Evolutionary conservation across 2,113 vertebrate genomes (phyloP).

Genomic region (Ictalurus punctatus): DNA sequence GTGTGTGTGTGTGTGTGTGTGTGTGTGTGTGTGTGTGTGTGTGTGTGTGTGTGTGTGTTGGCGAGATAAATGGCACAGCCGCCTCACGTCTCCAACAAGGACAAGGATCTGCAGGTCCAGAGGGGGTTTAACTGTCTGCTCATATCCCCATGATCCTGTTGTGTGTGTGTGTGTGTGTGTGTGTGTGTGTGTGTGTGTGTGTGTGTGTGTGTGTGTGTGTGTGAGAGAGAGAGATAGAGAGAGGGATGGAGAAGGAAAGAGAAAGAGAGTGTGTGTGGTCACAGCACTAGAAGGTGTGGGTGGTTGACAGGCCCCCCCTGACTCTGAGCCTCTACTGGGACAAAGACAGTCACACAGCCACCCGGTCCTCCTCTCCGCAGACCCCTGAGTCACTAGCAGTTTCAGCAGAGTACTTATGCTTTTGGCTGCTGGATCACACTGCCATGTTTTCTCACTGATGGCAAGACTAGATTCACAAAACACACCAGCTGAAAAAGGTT

Average conservation of each 20-base stretch:
- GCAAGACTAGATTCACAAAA: slow-evolving; percentile 36
- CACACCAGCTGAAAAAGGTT: neutral
- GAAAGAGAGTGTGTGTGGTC: neutral
- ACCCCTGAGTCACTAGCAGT: slow-evolving; percentile 1
- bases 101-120: slow-evolving; percentile 35
- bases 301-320: slow-evolving; percentile 31
- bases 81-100: slow-evolving; percentile 45
- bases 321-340: slow-evolving; percentile 23
- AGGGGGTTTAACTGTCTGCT: slow-evolving; percentile 45
- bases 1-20: too few relatives aligned
- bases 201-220: neutral
- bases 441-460: slow-evolving; percentile 38
- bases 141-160: slow-evolving; percentile 29
- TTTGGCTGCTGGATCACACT: slow-evolving; percentile 22
- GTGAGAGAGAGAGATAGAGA: neutral
- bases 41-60: neutral
- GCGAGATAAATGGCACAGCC: slow-evolving; percentile 48
- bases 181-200: neutral
- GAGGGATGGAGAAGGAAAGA: neutral
- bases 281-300: slow-evolving; percentile 2
- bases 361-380: neutral
- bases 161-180: neutral
- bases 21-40: neutral
- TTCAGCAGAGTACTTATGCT: slow-evolving; percentile 34
- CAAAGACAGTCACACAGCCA: slow-evolving; percentile 22